A percentile compares a stretch with the other conserved stretches of the same genome.
Evolutionary conservation across 1,140 invertebrate species (phyloP).

Genomic region (Drosophila paulistorum): DNA sequence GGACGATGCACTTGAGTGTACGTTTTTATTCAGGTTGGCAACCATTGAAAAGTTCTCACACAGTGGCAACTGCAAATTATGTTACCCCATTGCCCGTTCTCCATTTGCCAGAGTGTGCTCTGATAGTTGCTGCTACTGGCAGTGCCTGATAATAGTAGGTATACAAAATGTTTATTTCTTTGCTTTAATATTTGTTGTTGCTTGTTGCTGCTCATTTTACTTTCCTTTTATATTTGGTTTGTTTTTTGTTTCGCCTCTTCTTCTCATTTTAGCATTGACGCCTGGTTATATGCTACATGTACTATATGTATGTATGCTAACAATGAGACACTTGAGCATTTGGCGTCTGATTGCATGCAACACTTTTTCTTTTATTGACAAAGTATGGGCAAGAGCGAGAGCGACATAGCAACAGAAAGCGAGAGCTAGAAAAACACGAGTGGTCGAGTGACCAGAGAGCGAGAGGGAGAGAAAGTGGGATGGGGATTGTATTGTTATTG

Average conservation of each 20-base stretch:
- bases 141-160: constrained; percentile 73
- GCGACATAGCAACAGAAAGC: not conserved
- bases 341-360: constrained; percentile 76
- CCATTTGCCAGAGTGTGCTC: constrained; percentile 19
- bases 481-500: constrained; percentile 16
- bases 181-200: constrained; percentile 67
- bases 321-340: constrained; percentile 78
- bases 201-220: constrained; percentile 69
- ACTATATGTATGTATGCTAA: constrained; percentile 58
- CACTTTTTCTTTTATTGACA: constrained; percentile 33
- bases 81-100: constrained; percentile 51
- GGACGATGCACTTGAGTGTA: constrained; percentile 37
- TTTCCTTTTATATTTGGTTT: constrained; percentile 47
- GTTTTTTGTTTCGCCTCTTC: not conserved
- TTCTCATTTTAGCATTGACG: constrained; percentile 9
- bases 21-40: constrained; percentile 38
- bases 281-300: constrained; percentile 54
- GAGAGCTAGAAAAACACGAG: not conserved
- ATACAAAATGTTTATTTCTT: constrained; percentile 75
- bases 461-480: not conserved
- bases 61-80: constrained; percentile 74
- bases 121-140: constrained; percentile 58
- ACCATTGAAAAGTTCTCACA: constrained; percentile 69
- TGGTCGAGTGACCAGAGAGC: not conserved
- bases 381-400: not conserved